Evolutionary conservation across 2,888 invertebrate genomes (phyloP), one percentile per base, ranked within the genome.

Genomic region (Tribolium freemani): DNA sequence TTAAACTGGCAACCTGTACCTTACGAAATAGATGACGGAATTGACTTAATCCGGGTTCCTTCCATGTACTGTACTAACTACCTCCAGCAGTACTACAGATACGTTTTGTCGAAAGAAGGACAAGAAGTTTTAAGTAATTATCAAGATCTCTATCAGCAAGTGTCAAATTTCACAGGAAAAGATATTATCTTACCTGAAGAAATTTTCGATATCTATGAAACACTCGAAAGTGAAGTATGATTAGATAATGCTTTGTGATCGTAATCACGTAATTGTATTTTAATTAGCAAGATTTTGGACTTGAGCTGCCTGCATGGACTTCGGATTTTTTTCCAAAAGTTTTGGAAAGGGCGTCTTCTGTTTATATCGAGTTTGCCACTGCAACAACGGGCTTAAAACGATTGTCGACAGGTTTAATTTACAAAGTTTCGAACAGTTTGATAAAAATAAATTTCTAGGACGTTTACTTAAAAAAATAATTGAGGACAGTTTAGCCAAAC

Each of bases 301-400:
- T 87, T n/a, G 69, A 80, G 3, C 76, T 88, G 20, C 88, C 88
- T 0, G 75, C 80, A n/a, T 88, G 88, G 88, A 83, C 87, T 0
- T 69, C 77, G 2, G 76, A 78, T n/a, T 80, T 87, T 26, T 86
- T 83, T 71, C 84, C 84, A 4, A 66, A 82, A 67, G 84, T 88
- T 21, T 74, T 83, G n/a, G 79, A 84, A 26, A 83, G 82, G 26
- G 80, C 84, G 0, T 74, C 83, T 16, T 76, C 86, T 5, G 82
- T 86, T 10, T 11, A 48, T 1, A 88, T 88, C 68, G 85, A 64
- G 79, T 87, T 56, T 75, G n/a, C 56, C 16, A 83, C 80, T 80
- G 82, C 73, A 79, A 84, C 74, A 13, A 21, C 72, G 10, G 54
- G 72, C 10, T 53, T 81, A 30, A 79, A 76, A 54, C 76, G 76